These are phyloP conservation scores for Loxodonta africana DNA, from an alignment of 2,113 vertebrate genomes.

Conservation along the genomic window DNA sequence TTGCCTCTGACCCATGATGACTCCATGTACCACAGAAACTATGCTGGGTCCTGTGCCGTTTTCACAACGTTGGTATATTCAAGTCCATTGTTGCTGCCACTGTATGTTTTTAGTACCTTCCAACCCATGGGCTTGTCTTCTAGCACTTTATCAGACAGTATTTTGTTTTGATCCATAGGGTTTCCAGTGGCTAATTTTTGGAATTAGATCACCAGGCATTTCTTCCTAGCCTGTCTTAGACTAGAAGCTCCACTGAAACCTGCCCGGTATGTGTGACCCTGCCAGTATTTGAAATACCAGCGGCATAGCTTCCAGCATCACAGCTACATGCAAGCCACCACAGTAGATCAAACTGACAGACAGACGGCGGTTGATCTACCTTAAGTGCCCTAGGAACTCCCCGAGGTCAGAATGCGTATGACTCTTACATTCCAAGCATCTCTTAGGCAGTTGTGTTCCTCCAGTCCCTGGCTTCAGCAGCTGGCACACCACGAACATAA, in stretches of 20 bases:
- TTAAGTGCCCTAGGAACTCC: too few species aligned
- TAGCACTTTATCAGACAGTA: neutral
- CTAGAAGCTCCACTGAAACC: neutral
- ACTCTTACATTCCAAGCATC: neutral
- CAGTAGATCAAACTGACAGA: neutral
- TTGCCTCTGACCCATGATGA: neutral
- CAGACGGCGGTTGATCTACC: neutral
- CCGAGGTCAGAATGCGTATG: neutral
- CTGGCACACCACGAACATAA: neutral
- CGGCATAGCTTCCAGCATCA: neutral
- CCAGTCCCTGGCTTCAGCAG: neutral
- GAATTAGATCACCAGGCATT: neutral
- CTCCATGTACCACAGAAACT: neutral
- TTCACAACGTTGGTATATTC: neutral
- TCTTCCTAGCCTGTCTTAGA: neutral
- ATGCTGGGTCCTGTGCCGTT: neutral
- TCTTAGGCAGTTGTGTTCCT: neutral
- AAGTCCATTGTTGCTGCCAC: neutral
- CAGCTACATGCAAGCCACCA: neutral
- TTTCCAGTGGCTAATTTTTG: neutral
- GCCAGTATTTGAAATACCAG: neutral
- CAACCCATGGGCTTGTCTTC: neutral
- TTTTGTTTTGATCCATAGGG: neutral
- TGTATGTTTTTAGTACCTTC: neutral
- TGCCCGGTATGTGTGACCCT: neutral